Conservation (phyloP, 2,113 vertebrate species). For the Zosterops lateralis region DNA sequence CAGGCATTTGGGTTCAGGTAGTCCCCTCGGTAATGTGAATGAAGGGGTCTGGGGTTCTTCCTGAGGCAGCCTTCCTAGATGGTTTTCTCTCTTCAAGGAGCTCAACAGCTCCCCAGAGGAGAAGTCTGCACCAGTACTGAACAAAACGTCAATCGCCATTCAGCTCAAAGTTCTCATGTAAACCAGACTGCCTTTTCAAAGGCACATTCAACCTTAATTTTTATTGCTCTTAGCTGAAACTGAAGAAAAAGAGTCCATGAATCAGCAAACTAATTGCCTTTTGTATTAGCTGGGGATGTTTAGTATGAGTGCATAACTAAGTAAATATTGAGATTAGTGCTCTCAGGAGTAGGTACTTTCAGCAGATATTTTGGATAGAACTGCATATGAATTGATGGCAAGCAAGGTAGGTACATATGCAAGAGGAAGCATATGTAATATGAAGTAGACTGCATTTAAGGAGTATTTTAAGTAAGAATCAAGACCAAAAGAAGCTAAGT, state of each 20-base stretch:
- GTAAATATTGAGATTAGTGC: conserved; percentile 28
- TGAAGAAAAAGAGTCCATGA: background rate
- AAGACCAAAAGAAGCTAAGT: background rate
- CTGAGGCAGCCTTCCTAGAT: background rate
- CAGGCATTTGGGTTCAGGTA: background rate
- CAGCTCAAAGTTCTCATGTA: background rate
- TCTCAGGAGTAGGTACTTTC: background rate
- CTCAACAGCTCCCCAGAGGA: background rate
- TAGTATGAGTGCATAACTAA: background rate
- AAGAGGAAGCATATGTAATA: background rate
- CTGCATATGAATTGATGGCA: background rate
- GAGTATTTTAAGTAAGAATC: background rate
- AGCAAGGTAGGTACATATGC: background rate
- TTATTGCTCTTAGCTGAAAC: background rate
- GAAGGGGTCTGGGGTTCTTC: background rate
- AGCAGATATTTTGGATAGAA: background rate
- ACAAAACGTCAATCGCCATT: background rate
- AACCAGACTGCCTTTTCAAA: background rate
- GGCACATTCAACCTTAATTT: background rate
- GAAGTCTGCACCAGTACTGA: background rate
- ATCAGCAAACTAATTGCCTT: conserved; percentile 38
- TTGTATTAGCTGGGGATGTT: conserved; percentile 13
- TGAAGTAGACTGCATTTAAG: background rate
- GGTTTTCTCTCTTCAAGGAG: background rate
- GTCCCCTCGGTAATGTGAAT: accelerated